Evolutionary conservation across 2,797 vertebrate species (phyloP).

Genomic region (Arctocebus calabarensis): DNA sequence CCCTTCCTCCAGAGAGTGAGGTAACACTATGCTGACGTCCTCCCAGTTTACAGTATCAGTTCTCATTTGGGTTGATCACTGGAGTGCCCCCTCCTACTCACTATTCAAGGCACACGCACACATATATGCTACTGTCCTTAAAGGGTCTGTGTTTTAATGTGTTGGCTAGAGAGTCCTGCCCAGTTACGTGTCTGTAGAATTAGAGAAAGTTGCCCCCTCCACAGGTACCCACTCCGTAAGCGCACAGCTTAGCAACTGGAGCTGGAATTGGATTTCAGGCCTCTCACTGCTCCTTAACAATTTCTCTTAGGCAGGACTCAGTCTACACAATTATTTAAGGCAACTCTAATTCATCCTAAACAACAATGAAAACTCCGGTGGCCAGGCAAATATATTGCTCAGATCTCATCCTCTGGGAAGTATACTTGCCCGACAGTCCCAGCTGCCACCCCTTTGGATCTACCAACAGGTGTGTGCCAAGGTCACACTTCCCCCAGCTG

Average conservation of each 20-base stretch:
- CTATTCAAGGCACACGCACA: background rate
- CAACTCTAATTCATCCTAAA: background rate
- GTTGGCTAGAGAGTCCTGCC: background rate
- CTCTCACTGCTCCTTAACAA: background rate
- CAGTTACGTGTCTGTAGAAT: background rate
- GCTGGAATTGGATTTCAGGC: background rate
- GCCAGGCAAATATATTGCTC: background rate
- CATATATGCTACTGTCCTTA: background rate
- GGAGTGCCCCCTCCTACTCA: background rate
- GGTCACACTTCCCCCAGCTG: background rate
- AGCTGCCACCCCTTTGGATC: background rate
- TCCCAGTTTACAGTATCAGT: background rate
- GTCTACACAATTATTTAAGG: background rate
- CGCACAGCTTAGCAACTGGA: background rate
- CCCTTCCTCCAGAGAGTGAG: slow-evolving; percentile 23
- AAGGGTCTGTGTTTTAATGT: background rate
- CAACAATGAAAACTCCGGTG: background rate
- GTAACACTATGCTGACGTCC: background rate
- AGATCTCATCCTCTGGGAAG: background rate
- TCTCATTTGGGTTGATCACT: background rate
- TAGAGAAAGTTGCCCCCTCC: background rate
- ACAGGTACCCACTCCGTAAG: background rate
- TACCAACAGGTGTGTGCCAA: background rate
- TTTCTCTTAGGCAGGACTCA: background rate
- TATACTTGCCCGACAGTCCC: background rate